Percentiles rank a stretch among this genome's conserved stretches.
These are phyloP conservation scores for Eudasyphora cyanicolor DNA, from an alignment of 2,888 invertebrate species.

Conservation along the genomic window DNA sequence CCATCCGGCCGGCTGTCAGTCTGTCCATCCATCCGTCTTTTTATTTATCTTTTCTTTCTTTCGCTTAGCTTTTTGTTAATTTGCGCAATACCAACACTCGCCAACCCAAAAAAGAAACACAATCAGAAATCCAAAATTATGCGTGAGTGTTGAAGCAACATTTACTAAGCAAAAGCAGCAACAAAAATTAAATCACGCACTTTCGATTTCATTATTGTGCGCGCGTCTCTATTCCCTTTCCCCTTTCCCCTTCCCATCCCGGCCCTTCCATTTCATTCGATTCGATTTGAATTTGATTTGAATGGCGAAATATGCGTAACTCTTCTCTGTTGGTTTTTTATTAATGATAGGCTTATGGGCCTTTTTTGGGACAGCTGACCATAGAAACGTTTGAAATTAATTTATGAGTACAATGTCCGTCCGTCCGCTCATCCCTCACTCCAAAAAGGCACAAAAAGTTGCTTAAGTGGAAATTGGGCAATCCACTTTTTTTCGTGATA, in stretches of 20 bases:
- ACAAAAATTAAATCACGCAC: constrained; percentile 55
- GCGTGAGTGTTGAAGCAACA: constrained; percentile 31
- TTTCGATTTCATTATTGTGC: constrained; percentile 51
- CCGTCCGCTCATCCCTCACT: not conserved
- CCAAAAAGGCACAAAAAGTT: not conserved
- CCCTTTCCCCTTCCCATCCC: no score
- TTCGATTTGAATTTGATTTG: constrained; percentile 19
- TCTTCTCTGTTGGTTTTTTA: not conserved
- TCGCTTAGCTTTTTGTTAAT: not conserved
- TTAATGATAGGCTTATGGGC: constrained; percentile 20
- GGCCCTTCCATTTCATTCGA: not conserved
- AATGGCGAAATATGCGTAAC: constrained; percentile 34
- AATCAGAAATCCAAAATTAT: not conserved
- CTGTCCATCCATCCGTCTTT: not conserved
- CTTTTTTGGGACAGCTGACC: not conserved
- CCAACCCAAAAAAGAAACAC: not conserved
- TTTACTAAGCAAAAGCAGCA: not conserved
- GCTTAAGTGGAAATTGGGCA: constrained; percentile 20
- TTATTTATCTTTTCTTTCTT: not conserved
- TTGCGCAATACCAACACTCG: constrained; percentile 37
- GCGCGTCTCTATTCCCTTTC: not conserved
- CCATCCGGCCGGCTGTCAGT: not conserved
- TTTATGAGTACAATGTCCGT: constrained; percentile 8
- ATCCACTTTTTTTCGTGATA: not conserved
- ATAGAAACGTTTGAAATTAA: constrained; percentile 13